Conservation (phyloP, 2,113 vertebrate genomes). For the Chamaea fasciata region DNA sequence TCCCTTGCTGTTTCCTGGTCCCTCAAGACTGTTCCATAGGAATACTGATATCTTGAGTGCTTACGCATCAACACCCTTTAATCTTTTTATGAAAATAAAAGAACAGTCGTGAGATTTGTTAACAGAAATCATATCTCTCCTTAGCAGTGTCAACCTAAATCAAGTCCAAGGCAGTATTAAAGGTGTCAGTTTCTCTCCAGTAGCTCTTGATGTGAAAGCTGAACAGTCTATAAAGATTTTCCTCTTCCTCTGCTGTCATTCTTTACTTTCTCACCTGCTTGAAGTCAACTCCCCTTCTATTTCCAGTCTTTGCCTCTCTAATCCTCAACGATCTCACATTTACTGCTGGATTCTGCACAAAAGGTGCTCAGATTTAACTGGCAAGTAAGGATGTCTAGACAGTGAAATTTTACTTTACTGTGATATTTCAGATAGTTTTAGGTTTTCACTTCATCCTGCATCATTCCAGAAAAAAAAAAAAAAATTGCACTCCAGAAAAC, state of each 20-base stretch:
- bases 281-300: neutral
- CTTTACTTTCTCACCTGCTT: neutral
- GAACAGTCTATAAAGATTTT: neutral
- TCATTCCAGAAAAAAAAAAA: neutral
- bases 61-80: neutral
- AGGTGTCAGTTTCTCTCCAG: neutral
- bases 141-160: neutral
- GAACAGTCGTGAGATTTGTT: neutral
- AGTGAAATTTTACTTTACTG: neutral
- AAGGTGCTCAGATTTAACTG: neutral
- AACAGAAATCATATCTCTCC: neutral
- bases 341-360: neutral
- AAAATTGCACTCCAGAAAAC: neutral
- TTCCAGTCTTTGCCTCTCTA: neutral
- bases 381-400: neutral
- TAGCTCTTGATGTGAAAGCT: neutral
- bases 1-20: neutral
- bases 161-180: neutral
- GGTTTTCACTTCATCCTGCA: neutral
- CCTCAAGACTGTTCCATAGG: neutral
- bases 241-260: neutral
- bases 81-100: neutral
- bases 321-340: neutral
- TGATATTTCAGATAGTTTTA: neutral
- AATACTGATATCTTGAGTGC: neutral